phyloP scores from a whole-genome alignment of 1,140 invertebrate genomes.

The Zaprionus gabonicus region DNA sequence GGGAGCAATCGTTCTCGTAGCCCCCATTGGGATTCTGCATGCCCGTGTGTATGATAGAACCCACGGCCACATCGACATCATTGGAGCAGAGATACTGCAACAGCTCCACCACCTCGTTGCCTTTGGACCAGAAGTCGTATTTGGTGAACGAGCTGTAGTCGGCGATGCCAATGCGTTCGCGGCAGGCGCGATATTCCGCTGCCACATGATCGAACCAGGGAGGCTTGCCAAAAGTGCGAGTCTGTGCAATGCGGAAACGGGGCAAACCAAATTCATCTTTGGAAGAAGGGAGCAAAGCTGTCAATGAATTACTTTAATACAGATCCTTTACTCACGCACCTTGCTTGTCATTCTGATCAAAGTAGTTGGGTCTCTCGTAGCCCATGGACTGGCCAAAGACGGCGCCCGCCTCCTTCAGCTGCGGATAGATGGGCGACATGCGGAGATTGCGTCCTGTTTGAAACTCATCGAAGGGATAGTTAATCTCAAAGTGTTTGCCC shows the following conservation, averaged over 20 bases:
- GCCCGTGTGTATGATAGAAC: constrained; percentile 98
- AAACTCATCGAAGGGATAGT: constrained; percentile 94
- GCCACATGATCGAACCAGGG: constrained; percentile 96
- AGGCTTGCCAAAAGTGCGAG: constrained; percentile 94
- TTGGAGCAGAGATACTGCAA: constrained; percentile 98
- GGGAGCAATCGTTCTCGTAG: constrained; percentile 99
- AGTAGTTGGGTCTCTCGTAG: constrained; percentile 98
- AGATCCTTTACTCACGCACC: constrained; percentile 82
- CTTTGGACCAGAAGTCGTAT: constrained; percentile 96
- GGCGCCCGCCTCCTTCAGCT: constrained; percentile 95
- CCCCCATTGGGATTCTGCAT: constrained; percentile 98
- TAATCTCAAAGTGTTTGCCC: constrained; percentile 93
- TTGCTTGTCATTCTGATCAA: constrained; percentile 87
- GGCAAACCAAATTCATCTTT: constrained; percentile 78
- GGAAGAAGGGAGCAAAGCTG: neutral
- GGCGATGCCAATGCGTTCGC: constrained; percentile 96
- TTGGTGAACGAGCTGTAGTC: constrained; percentile 99
- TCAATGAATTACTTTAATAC: neutral
- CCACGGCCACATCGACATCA: constrained; percentile 97
- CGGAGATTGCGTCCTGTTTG: constrained; percentile 95
- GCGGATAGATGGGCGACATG: constrained; percentile 98
- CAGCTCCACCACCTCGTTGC: constrained; percentile 94
- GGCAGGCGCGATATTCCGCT: constrained; percentile 96
- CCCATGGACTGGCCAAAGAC: constrained; percentile 99
- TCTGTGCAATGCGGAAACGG: constrained; percentile 88